A percentile compares a stretch with the other conserved stretches of the same genome.
Evolutionary conservation across 1,140 invertebrate species (phyloP).

Genomic region (Calliphora vicina): DNA sequence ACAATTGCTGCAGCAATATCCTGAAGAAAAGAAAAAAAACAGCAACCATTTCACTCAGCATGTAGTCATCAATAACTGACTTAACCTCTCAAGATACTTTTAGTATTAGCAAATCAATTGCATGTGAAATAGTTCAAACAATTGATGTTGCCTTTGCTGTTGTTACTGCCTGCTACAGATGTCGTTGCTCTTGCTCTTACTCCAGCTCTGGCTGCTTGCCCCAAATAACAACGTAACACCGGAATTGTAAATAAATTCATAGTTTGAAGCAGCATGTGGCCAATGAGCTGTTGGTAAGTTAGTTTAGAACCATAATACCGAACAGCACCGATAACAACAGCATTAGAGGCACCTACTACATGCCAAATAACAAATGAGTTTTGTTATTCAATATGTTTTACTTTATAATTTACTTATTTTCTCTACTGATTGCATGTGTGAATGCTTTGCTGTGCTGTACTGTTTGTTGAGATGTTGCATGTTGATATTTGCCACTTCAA

Average conservation of each 20-base stretch:
- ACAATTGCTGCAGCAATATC: neutral
- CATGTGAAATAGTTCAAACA: slow-evolving; percentile 5
- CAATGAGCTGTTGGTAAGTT: neutral
- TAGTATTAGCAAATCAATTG: slow-evolving; percentile 22
- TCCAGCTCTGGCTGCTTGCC: neutral
- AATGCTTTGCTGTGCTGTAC: neutral
- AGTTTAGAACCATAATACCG: neutral
- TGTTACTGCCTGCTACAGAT: neutral
- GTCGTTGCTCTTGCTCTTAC: neutral
- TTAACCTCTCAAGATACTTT: slow-evolving; percentile 18
- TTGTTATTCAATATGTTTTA: slow-evolving; percentile 16
- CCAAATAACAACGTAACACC: neutral
- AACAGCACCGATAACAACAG: too few relatives aligned
- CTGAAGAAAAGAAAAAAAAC: neutral
- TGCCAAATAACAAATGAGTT: slow-evolving; percentile 20
- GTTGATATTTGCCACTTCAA: slow-evolving; percentile 4
- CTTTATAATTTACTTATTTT: neutral
- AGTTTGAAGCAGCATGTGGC: slow-evolving; percentile 15
- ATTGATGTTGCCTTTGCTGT: neutral
- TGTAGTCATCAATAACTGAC: slow-evolving; percentile 33
- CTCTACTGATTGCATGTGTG: neutral
- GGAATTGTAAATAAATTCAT: neutral
- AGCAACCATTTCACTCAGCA: slow-evolving; percentile 21
- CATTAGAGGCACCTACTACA: neutral
- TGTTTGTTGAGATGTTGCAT: neutral